Evolutionary conservation across 2,797 vertebrate genomes (phyloP).

Genomic region (Propithecus deckenii): DNA sequence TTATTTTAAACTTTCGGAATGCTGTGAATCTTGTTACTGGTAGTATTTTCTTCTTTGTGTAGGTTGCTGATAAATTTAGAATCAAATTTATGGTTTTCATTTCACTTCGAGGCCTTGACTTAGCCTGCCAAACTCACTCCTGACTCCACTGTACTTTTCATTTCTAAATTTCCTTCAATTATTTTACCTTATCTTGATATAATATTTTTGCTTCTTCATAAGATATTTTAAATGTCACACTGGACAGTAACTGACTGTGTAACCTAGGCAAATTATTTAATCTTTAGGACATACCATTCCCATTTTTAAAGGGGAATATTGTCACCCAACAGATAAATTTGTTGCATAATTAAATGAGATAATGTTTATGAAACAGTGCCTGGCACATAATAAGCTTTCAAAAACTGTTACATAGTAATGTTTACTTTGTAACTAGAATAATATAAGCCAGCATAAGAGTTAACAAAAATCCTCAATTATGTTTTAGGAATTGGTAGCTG

Average conservation of each 20-base stretch:
- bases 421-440: not conserved
- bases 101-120: not conserved
- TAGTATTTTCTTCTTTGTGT: not conserved
- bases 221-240: not conserved
- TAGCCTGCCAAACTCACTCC: not conserved
- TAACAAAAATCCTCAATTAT: constrained; percentile 43
- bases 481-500: constrained; percentile 17
- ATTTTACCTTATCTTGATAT: not conserved
- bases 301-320: not conserved
- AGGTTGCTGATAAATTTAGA: not conserved
- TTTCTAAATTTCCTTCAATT: not conserved
- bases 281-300: not conserved
- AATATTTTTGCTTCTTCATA: not conserved
- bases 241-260: not conserved
- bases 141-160: not conserved
- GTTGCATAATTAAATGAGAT: not conserved
- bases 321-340: not conserved
- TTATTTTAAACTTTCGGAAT: not conserved
- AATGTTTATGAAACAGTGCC: not conserved
- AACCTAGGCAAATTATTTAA: not conserved
- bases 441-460: not conserved
- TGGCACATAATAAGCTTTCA: not conserved
- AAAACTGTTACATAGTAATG: not conserved
- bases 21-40: not conserved
- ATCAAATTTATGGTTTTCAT: not conserved